Base-by-base conservation (phyloP, 2,888 invertebrate species). In the Selenia dentaria region DNA sequence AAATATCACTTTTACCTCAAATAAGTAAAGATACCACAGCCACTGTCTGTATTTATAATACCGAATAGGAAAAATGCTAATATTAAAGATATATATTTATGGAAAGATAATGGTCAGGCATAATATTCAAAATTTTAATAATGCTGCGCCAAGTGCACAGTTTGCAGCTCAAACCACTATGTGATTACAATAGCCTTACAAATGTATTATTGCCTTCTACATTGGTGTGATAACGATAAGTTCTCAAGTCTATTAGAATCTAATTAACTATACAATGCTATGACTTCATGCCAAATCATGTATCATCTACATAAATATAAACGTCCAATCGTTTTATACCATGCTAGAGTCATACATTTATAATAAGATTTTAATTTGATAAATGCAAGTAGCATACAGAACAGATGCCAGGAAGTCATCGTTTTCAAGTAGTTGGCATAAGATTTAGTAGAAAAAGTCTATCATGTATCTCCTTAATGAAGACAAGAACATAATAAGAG, bases 41-140 rank as follows among this genome's bases (percentile, higher is more conserved):
- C 90, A 90, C 89, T 86, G 86, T 87, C 88, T 89, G 89, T 90
- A 89, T 88, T 87, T 83, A 88, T 85, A 89, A 89, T 88, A 89
- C 89, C 90, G 82, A 90, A 89, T 89, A 89, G 88, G 87, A 89
- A 87, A 80, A 88, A 89, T 87, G 88, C 86, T 83, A 72, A 83
- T 71, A 79, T 79, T 80, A 71, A 81, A 54, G 36, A 41, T 46
- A 40, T 82, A 77, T 79, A 79, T 73, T 79, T 79, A 57, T 57
- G 59, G 82, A 84, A 86, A 86, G 74, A 79, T 77, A 70, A 76
- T 74, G 79, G 82, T 77, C 84, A 86, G 85, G 85, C 83, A 79
- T 85, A 79, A 68, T 49, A 48, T 49, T 56, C 36, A 26, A 33
- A 75, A 78, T 73, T 79, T 78, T 64, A 70, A 77, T 69, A 76